These are phyloP conservation scores for Arenicola marina DNA, from an alignment of 2,888 invertebrate species.

Conservation along the genomic window DNA sequence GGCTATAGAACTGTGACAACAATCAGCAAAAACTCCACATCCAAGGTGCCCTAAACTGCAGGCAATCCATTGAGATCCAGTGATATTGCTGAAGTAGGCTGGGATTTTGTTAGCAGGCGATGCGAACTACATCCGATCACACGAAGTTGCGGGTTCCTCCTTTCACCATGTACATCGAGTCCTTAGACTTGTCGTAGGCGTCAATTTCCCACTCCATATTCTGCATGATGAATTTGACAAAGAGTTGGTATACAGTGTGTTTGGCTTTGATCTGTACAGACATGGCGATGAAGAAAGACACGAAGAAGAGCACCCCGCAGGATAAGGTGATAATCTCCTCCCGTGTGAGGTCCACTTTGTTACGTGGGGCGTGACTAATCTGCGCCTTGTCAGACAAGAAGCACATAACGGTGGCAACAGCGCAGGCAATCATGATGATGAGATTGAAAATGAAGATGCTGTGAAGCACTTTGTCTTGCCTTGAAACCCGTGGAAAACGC, in stretches of 20 bases:
- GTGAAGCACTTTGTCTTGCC: conserved; percentile 64
- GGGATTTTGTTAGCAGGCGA: neutral
- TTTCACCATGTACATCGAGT: conserved; percentile 21
- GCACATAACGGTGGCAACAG: conserved; percentile 64
- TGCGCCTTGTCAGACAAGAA: conserved; percentile 62
- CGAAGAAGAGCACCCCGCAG: conserved; percentile 66
- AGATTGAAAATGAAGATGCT: conserved; percentile 63
- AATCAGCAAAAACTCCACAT: neutral
- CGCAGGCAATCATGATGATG: conserved; percentile 64
- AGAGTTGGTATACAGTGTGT: conserved; percentile 63
- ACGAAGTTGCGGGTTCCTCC: neutral
- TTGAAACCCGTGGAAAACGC: conserved; percentile 63
- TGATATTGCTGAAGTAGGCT: neutral
- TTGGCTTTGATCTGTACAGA: conserved; percentile 66
- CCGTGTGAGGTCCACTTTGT: conserved; percentile 60
- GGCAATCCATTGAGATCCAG: neutral
- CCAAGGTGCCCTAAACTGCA: neutral
- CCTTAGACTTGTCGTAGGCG: conserved; percentile 58
- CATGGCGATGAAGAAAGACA: conserved; percentile 66
- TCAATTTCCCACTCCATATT: conserved; percentile 64
- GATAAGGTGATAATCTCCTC: conserved; percentile 65
- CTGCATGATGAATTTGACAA: conserved; percentile 58
- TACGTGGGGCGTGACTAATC: conserved; percentile 46
- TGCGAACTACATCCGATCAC: neutral
- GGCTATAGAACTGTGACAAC: neutral